Conservation (phyloP, 2,113 vertebrate species). For the Stictonetta naevosa region DNA sequence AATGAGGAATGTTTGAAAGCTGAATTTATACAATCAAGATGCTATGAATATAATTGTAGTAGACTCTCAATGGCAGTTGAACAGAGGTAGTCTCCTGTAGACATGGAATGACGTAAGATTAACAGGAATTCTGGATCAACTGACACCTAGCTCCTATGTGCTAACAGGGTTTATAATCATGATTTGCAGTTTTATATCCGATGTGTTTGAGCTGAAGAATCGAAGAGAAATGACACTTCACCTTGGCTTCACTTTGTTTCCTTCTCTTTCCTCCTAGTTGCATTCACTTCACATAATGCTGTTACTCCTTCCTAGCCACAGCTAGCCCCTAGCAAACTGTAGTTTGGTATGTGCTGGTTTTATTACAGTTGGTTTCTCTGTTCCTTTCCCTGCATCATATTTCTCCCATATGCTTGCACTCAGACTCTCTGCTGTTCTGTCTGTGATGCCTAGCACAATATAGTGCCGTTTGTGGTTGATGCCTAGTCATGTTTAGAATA, state of each 20-base stretch:
- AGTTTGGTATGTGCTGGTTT: background rate
- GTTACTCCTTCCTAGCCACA: fast-evolving
- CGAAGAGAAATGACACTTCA: background rate
- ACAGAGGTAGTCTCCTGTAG: background rate
- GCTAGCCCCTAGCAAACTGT: background rate
- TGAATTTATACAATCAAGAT: background rate
- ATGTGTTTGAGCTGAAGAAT: background rate
- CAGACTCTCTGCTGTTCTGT: background rate
- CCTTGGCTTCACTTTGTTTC: background rate
- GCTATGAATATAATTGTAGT: background rate
- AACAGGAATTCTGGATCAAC: background rate
- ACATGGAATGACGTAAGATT: background rate
- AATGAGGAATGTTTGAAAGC: background rate
- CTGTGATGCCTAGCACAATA: background rate
- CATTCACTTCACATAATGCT: background rate
- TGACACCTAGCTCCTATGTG: background rate
- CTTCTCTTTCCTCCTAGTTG: background rate
- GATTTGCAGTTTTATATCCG: background rate
- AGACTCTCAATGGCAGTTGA: background rate
- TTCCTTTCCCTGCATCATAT: background rate
- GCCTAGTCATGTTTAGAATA: background rate
- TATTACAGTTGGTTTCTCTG: background rate
- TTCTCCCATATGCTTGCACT: background rate
- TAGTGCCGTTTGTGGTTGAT: background rate
- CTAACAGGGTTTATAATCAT: background rate